phyloP scores from a whole-genome alignment of 2,888 invertebrate genomes.

The Acronicta alni region DNA sequence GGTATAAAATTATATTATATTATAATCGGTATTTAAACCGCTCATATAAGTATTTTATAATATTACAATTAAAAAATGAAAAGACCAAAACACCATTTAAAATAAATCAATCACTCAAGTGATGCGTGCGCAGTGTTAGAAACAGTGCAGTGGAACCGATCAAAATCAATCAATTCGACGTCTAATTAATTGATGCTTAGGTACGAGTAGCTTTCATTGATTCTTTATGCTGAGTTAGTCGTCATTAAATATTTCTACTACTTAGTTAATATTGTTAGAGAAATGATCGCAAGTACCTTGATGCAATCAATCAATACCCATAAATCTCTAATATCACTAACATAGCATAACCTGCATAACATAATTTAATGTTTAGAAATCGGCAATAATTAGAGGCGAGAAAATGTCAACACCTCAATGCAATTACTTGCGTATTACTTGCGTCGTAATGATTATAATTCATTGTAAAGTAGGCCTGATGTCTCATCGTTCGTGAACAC shows the following conservation, averaged over 20 bases:
- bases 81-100: conserved; percentile 2
- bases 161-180: conserved; percentile 61
- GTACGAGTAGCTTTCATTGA: conserved; percentile 49
- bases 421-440: conserved; percentile 13
- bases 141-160: conserved; percentile 33
- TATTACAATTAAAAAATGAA: no score
- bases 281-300: conserved; percentile 12
- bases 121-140: conserved; percentile 11
- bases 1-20: no score
- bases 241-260: conserved; percentile 12
- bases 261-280: conserved; percentile 11
- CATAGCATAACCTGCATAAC: no score
- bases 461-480: conserved; percentile 13
- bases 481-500: conserved; percentile 2
- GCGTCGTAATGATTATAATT: conserved; percentile 33
- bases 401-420: conserved; percentile 14
- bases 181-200: conserved; percentile 58
- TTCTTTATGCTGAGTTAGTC: conserved; percentile 23
- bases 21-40: no score
- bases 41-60: no score
- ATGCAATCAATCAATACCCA: conserved; percentile 16
- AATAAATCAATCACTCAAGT: conserved; percentile 34
- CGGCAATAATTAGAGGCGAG: background rate
- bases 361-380: conserved; percentile 17
- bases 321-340: conserved; percentile 11